These are phyloP conservation scores for Merluccius polli DNA, from an alignment of 2,797 vertebrate genomes.

Conservation along the genomic window DNA sequence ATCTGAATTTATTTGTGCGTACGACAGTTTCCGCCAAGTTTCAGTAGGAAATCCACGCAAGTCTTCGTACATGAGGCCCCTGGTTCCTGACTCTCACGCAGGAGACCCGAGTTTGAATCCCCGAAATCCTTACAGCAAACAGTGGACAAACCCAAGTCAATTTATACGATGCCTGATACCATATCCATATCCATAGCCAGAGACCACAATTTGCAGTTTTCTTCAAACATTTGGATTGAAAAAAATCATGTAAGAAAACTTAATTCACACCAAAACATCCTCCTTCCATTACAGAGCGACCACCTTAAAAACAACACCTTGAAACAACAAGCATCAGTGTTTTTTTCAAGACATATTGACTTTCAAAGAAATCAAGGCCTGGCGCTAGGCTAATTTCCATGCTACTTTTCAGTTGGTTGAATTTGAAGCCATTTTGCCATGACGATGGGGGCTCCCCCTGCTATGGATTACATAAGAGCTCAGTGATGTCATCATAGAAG, in stretches of 20 bases:
- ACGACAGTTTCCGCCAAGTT: too few species aligned
- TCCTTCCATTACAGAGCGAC: neutral
- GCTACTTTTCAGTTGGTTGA: neutral
- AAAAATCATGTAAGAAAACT: neutral
- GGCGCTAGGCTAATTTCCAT: neutral
- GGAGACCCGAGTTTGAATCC: too few species aligned
- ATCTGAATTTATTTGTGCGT: too few species aligned
- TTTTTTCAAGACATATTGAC: neutral
- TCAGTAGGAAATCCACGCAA: too few species aligned
- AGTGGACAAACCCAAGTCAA: neutral
- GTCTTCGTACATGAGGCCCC: too few species aligned
- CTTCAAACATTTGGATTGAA: neutral
- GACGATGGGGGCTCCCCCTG: constrained; percentile 19
- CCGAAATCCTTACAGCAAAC: too few species aligned
- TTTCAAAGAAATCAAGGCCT: neutral
- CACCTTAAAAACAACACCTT: neutral
- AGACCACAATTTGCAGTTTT: neutral
- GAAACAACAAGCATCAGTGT: neutral
- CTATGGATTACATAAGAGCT: constrained; percentile 34
- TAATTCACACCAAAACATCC: neutral
- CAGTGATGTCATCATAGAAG: constrained; percentile 43
- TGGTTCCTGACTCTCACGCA: too few species aligned
- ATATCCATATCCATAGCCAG: neutral
- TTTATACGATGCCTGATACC: neutral
- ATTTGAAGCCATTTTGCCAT: constrained; percentile 30